Conservation (phyloP, 2,888 invertebrate species). For the Caenorhabditis panamensis region DNA sequence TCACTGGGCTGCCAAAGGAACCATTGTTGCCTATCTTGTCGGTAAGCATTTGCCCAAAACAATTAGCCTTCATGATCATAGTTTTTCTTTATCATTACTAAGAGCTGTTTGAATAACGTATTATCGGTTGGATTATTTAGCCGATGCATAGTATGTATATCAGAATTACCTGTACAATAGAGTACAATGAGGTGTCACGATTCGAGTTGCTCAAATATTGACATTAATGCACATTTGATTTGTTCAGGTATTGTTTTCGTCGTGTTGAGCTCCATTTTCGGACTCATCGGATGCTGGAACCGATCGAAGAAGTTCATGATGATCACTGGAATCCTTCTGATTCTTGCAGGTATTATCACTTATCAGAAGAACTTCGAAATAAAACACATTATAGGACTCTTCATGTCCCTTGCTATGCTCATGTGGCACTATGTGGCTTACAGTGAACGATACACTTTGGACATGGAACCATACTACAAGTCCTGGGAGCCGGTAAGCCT, state of each 20-base stretch:
- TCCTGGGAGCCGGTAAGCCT: slow-evolving; percentile 86
- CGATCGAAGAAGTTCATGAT: slow-evolving; percentile 94
- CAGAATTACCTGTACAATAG: slow-evolving; percentile 55
- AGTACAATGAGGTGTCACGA: slow-evolving; percentile 59
- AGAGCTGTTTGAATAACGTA: slow-evolving; percentile 25
- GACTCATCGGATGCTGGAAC: slow-evolving; percentile 96
- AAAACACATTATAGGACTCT: slow-evolving; percentile 83
- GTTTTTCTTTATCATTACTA: background rate
- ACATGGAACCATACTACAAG: slow-evolving; percentile 93
- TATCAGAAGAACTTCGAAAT: background rate
- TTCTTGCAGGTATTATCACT: slow-evolving; percentile 16
- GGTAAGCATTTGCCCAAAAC: slow-evolving; percentile 33
- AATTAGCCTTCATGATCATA: background rate
- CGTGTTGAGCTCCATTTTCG: slow-evolving; percentile 95
- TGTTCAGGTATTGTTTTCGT: slow-evolving; percentile 88
- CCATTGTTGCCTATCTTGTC: slow-evolving; percentile 55
- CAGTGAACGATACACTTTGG: slow-evolving; percentile 94
- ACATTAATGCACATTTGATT: slow-evolving; percentile 63
- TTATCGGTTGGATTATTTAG: slow-evolving; percentile 15
- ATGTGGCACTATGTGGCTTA: slow-evolving; percentile 87
- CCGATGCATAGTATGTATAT: slow-evolving; percentile 37
- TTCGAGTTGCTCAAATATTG: slow-evolving; percentile 55
- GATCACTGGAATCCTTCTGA: slow-evolving; percentile 84
- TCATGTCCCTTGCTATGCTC: slow-evolving; percentile 94
- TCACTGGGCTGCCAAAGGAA: slow-evolving; percentile 60